Conservation (phyloP, 2,888 invertebrate species). For the Leptopilina drosophilae region DNA sequence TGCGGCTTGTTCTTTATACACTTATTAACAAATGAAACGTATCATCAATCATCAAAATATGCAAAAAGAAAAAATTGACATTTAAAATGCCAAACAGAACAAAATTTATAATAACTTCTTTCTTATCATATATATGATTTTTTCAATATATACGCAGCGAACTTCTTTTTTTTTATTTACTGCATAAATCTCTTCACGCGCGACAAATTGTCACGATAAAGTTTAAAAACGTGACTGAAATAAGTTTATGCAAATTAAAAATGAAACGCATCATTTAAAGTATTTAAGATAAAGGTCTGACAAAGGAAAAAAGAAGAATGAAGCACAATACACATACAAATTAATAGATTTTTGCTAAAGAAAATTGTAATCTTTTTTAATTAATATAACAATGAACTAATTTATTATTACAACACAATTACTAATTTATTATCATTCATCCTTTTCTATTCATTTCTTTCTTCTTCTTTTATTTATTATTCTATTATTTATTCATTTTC, state of each 20-base stretch:
- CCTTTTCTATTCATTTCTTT: too few species aligned
- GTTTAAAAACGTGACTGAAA: conserved; percentile 12
- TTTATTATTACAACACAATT: too few species aligned
- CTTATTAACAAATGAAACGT: not conserved
- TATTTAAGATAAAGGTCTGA: conserved; percentile 9
- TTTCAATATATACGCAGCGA: conserved; percentile 16
- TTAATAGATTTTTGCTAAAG: not conserved
- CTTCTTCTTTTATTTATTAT: too few species aligned
- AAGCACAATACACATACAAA: not conserved
- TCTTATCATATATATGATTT: conserved; percentile 10
- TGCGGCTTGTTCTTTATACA: not conserved
- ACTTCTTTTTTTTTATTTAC: too few species aligned
- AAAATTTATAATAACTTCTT: conserved; percentile 31
- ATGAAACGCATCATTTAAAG: conserved; percentile 13
- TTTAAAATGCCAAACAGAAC: conserved; percentile 12
- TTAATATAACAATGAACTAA: too few species aligned
- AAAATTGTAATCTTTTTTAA: too few species aligned
- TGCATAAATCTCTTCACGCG: conserved; percentile 30
- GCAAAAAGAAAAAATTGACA: not conserved
- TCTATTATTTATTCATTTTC: too few species aligned
- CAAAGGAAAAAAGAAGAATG: not conserved
- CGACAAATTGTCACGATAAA: conserved; percentile 32
- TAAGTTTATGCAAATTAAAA: conserved; percentile 39
- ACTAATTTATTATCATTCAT: too few species aligned
- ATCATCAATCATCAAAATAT: conserved; percentile 6